Percentiles rank a stretch among this genome's conserved stretches.
Evolutionary conservation across 2,797 vertebrate genomes (phyloP).

Genomic region (Cichlasoma orientale): DNA sequence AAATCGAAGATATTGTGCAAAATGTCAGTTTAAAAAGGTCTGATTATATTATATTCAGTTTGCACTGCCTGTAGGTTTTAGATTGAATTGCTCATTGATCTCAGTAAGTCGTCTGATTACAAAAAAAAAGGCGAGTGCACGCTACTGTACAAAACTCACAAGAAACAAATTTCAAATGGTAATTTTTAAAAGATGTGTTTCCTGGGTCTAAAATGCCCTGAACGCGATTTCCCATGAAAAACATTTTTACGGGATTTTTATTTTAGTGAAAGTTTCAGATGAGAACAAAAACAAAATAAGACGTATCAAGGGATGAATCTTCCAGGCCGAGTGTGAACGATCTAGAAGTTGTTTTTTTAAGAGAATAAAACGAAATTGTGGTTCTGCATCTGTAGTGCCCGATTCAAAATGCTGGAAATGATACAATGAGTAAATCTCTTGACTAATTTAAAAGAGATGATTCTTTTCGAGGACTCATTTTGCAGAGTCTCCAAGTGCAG

Average conservation of each 20-base stretch:
- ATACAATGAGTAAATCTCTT: background rate
- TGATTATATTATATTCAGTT: background rate
- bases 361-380: background rate
- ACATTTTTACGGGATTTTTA: background rate
- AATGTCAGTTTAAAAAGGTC: conserved; percentile 3
- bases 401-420: background rate
- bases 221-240: background rate
- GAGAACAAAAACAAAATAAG: background rate
- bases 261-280: conserved; percentile 19
- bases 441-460: background rate
- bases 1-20: background rate
- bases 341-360: background rate
- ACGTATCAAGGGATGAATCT: background rate
- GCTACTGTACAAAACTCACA: background rate
- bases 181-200: background rate
- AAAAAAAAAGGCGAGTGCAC: background rate
- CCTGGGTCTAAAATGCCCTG: background rate
- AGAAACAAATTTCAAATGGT: conserved; percentile 3
- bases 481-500: background rate
- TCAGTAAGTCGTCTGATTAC: conserved; percentile 17
- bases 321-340: background rate
- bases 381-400: background rate
- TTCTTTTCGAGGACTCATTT: background rate
- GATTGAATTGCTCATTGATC: conserved; percentile 37
- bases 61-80: conserved; percentile 25